These are phyloP conservation scores for Heterodera schachtii DNA, from an alignment of 1,140 invertebrate species.

Conservation along the genomic window DNA sequence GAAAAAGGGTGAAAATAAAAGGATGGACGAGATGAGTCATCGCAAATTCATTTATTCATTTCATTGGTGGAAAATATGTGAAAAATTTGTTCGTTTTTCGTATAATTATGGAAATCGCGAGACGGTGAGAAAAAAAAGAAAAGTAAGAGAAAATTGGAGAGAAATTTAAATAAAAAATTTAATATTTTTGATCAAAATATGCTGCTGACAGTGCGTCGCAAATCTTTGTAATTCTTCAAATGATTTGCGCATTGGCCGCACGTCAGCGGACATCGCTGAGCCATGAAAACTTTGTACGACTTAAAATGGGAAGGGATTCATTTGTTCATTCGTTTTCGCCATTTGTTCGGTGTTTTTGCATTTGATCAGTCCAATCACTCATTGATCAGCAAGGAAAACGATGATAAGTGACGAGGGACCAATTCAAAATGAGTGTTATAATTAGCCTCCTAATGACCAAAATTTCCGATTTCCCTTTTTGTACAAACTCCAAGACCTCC, in stretches of 20 bases:
- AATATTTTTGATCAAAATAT: not conserved
- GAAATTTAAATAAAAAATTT: not conserved
- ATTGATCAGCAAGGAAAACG: no score
- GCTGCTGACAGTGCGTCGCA: not conserved
- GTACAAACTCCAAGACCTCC: no score
- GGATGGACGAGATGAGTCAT: not conserved
- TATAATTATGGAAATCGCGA: not conserved
- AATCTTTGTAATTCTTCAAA: not conserved
- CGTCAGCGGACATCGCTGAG: not conserved
- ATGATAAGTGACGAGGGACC: no score
- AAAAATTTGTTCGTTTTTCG: not conserved
- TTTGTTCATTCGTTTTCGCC: not conserved
- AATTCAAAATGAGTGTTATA: no score
- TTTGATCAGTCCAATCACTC: no score
- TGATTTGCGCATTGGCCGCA: not conserved
- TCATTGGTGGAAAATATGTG: constrained; percentile 1
- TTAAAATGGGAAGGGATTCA: not conserved
- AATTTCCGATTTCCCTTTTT: no score
- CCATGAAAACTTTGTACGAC: not conserved
- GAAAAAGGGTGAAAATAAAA: not conserved
- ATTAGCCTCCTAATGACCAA: no score
- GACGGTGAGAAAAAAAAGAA: not conserved
- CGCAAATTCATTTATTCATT: not conserved
- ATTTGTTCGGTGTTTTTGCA: no score
- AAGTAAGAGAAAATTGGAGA: not conserved